phyloP scores from a whole-genome alignment of 1,140 invertebrate species.

The Anoplolepis gracilipes region DNA sequence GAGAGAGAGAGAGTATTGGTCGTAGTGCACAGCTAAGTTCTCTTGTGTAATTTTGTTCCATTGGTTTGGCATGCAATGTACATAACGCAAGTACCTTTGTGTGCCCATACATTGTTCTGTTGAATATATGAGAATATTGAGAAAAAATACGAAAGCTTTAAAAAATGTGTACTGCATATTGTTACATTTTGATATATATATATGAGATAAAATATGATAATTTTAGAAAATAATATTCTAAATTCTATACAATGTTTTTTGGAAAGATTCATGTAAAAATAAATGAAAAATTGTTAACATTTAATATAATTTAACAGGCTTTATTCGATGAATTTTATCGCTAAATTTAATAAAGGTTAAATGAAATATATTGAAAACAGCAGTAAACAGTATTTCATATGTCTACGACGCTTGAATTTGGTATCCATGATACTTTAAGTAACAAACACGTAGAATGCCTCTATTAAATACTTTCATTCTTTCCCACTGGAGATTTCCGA shows the following conservation, averaged over 20 bases:
- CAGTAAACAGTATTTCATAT: neutral
- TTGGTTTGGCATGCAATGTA: conserved; percentile 23
- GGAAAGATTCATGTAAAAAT: neutral
- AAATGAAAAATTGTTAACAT: neutral
- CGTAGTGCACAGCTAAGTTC: conserved; percentile 35
- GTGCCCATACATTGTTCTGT: neutral
- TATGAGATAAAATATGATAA: neutral
- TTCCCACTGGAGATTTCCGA: conserved; percentile 47
- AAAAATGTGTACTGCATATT: neutral
- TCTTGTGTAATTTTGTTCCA: conserved; percentile 51
- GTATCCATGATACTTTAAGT: neutral
- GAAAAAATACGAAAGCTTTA: neutral
- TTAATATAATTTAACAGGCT: neutral
- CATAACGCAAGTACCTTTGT: neutral
- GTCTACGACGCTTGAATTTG: neutral
- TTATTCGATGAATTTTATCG: neutral
- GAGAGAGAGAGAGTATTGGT: conserved; percentile 1
- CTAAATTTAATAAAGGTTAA: neutral
- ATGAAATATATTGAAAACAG: neutral
- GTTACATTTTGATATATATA: too few relatives aligned
- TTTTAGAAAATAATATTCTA: neutral
- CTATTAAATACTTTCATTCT: conserved; percentile 34
- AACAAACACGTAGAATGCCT: neutral
- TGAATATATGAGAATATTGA: neutral
- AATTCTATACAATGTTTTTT: neutral